Evolutionary conservation across 2,797 vertebrate species (phyloP), one percentile per base, ranked within the genome.

Genomic region (Loris lydekkerianus): DNA sequence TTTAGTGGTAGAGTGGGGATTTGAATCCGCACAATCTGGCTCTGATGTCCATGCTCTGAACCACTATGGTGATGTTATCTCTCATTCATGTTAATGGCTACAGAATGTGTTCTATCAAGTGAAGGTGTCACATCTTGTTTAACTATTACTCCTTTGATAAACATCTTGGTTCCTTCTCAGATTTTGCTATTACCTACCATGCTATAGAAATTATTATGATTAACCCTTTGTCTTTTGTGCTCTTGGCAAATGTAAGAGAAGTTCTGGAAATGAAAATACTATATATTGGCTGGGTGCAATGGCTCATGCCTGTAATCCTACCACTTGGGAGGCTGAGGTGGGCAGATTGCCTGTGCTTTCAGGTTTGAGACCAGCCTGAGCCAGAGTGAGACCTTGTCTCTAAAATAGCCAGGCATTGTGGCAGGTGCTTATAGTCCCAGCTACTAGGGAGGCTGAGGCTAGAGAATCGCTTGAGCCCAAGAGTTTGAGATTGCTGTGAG

Each of bases 161-260:
- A 53, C 72, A 46, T 84, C 83, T 63, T 76, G 63, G 58, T 91
- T 78, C 70, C 60, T 78, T 88, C 43, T 23, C 56, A 29, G 65
- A 49, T 70, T 91, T 91, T 72, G 77, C 63, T 72, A 27, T 65
- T 31, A 31, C 18, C 53, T 70, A 49, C 23, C 4, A 21, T 29
- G 37, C 70, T n/a, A 0, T 9, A 49, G 40, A 87, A 88, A 43
- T 4, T 8, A n/a, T 77, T 29, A 10, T n/a, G 31, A 90, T 81
- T 60, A 69, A 84, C 56, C 23, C 34, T 82, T 69, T 56, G 61
- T 43, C 23, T 11, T 82, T 61, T 46, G 56, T 61, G 53, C 70
- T 87, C 77, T 87, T n/a, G 31, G 29, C 82, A 84, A 83, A 70
- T 56, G 61, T 37, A 82, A 58, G 11, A 82, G 40, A 91, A 91